These are phyloP conservation scores for Epinotia brunnichana DNA, from an alignment of 2,888 invertebrate genomes.

Conservation along the genomic window DNA sequence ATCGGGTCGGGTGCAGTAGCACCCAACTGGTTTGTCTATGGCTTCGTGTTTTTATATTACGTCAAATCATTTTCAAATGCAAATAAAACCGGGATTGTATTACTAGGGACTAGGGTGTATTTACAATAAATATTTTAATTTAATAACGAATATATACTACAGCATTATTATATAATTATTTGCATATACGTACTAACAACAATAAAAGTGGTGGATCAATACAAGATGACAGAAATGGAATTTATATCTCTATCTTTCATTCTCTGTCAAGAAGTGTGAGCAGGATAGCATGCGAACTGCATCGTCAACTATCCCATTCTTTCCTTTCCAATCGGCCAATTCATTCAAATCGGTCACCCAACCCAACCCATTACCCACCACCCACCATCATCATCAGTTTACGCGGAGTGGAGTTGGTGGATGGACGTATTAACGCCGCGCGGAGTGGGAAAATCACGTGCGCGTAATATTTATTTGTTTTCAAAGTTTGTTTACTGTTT, in stretches of 20 bases:
- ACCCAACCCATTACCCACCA: neutral
- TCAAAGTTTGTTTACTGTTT: slow-evolving; percentile 16
- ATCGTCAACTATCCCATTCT: slow-evolving; percentile 44
- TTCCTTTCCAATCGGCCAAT: slow-evolving; percentile 5
- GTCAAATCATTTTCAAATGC: neutral
- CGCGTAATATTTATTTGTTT: slow-evolving; percentile 51
- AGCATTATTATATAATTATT: neutral
- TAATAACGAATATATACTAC: neutral
- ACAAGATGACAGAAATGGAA: slow-evolving; percentile 60
- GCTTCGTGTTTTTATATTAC: neutral
- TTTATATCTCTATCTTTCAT: slow-evolving; percentile 52
- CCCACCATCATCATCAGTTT: slow-evolving; percentile 61
- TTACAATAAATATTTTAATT: neutral
- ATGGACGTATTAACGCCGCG: slow-evolving; percentile 59
- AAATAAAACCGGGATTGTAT: neutral
- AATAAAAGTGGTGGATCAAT: slow-evolving; percentile 67
- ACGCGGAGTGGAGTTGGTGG: slow-evolving; percentile 55
- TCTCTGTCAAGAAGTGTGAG: slow-evolving; percentile 47
- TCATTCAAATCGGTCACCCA: neutral
- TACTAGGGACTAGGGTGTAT: no score
- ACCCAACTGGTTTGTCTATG: slow-evolving; percentile 1
- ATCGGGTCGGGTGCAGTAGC: neutral
- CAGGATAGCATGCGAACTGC: slow-evolving; percentile 8
- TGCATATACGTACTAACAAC: neutral
- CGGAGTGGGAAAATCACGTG: slow-evolving; percentile 63